Base-by-base conservation (phyloP, 1,140 invertebrate species). In the Caerostris darwini region DNA sequence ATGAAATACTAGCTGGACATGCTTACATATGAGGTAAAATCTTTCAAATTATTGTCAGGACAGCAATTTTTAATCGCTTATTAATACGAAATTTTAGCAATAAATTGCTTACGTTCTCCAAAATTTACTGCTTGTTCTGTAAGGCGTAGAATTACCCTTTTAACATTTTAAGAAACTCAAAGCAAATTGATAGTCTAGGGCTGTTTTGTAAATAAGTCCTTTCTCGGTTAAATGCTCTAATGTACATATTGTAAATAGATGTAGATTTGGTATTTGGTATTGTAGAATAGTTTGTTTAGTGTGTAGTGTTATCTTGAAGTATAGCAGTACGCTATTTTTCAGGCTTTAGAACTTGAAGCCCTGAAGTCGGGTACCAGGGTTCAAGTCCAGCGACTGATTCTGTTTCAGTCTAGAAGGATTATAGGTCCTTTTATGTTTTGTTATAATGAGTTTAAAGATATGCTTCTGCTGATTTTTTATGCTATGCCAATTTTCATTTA, bases 361-460 rank as follows among this genome's bases (percentile, higher is more conserved):
- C 86, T 94, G 92, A 94, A 89, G 83, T 94, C 92, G 92, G 92
- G 92, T 94, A 94, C 92, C 92, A 94, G 92, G 92, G 92, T 94
- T 94, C 92, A 94, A 94, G 92, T 94, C 7, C 85, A 91, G 90
- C 69, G 10, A 53, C 7, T 87, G 19, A 19, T 57, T 57, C 8
- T 10, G 4, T 85, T 85, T 34, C 3, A 59, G 6, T 19, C 17
- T 85, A 34, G 54, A 85, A 10, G 19, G 83, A 59, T 58, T n/a
- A n/a, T 19, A n/a, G 14, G 17, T n/a, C 10, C n/a, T 10, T 57
- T 85, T 50, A 2, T 8, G 54, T 58, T 1, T 19, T 7, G 34
- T 56, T 85, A 10, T 6, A 17, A 4, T 85, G 57, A n/a, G 8
- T 10, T 85, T 54, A 7, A 34, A 53, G 59, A 54, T 59, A 19